A percentile compares a stretch with the other conserved stretches of the same genome.
These are phyloP conservation scores for Sebastes variabilis DNA, from an alignment of 2,797 vertebrate genomes.

Conservation along the genomic window DNA sequence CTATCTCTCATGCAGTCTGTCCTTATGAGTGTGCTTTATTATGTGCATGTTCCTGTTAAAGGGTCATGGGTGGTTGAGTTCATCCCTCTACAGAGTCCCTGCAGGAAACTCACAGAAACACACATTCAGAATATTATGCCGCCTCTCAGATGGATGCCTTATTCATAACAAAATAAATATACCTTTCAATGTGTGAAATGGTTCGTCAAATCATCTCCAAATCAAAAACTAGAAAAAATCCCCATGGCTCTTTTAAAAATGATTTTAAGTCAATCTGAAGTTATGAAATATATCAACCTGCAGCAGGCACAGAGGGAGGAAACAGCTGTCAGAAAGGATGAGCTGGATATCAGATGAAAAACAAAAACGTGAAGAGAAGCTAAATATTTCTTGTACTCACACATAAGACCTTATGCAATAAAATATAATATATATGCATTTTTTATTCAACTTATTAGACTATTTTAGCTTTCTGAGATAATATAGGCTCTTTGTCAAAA, in stretches of 20 bases:
- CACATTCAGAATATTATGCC: background rate
- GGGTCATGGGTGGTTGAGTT: background rate
- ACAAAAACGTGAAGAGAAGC: background rate
- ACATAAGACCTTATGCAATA: background rate
- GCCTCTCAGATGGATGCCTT: background rate
- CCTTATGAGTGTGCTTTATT: background rate
- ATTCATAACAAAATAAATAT: background rate
- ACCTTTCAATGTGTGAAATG: background rate
- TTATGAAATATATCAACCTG: background rate
- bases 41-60: background rate
- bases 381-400: background rate
- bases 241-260: background rate
- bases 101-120: background rate
- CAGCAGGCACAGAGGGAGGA: background rate
- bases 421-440: background rate
- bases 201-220: background rate
- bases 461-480: background rate
- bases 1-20: background rate
- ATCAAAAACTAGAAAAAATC: background rate
- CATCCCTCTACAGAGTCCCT: background rate
- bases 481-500: background rate
- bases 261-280: background rate
- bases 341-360: conserved; percentile 2
- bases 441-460: background rate
- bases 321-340: conserved; percentile 9